These are phyloP conservation scores for Heteractis magnifica DNA, from an alignment of 92 coral and sea anemone genomes.

Conservation along the genomic window DNA sequence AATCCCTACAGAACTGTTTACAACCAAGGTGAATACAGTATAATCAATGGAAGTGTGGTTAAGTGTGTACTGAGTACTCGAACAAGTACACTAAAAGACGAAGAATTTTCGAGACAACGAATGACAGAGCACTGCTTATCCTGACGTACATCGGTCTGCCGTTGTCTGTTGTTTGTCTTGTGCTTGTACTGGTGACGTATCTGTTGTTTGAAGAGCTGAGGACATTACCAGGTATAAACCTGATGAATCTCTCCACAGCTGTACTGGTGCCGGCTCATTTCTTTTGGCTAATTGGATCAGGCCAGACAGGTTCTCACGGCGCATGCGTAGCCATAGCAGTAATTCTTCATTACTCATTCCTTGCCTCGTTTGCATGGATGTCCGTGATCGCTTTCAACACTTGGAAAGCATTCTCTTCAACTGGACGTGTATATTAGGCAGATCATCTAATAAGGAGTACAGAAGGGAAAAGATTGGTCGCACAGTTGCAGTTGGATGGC, in stretches of 20 bases:
- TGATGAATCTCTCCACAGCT: conserved; percentile 48
- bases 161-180: too few relatives aligned
- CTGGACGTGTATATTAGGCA: conserved; percentile 12
- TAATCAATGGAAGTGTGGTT: conserved; percentile 35
- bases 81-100: too few relatives aligned
- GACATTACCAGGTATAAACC: conserved; percentile 52
- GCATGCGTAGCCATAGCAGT: conserved; percentile 56
- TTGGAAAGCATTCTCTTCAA: conserved; percentile 53
- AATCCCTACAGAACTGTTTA: conserved; percentile 32
- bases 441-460: conserved; percentile 12
- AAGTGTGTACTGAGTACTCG: too few relatives aligned
- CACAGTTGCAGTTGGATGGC: conserved; percentile 47
- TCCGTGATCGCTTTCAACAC: conserved; percentile 69
- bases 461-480: conserved; percentile 3
- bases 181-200: conserved; percentile 36
- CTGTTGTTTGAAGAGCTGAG: conserved; percentile 44
- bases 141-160: too few relatives aligned
- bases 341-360: conserved; percentile 46
- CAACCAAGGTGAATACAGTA: conserved; percentile 32
- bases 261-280: conserved; percentile 35
- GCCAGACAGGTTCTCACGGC: conserved; percentile 8
- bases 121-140: too few relatives aligned
- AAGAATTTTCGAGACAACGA: too few relatives aligned
- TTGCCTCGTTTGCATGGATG: conserved; percentile 71
- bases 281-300: conserved; percentile 33